Conservation (phyloP, 2,888 invertebrate species). For the Watsonalla cultraria region DNA sequence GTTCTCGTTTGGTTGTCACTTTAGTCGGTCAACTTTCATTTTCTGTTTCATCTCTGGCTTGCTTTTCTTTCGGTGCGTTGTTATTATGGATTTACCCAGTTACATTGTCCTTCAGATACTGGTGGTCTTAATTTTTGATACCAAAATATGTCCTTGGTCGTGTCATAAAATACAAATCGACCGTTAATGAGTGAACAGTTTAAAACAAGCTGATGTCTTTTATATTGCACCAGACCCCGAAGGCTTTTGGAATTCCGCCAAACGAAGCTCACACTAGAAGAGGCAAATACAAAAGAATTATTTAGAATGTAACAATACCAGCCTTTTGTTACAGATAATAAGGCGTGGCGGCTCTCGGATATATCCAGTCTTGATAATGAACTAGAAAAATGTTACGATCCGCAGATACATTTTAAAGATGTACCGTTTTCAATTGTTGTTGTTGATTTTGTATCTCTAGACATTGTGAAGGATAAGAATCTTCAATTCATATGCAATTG, state of each 20-base stretch:
- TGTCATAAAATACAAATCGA: background rate
- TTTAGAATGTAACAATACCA: constrained; percentile 29
- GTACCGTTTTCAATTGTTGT: background rate
- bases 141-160: background rate
- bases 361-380: constrained; percentile 24
- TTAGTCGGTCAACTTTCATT: too few species aligned
- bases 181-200: background rate
- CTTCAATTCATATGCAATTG: background rate
- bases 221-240: constrained; percentile 23
- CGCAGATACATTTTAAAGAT: background rate
- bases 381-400: constrained; percentile 13
- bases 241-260: constrained; percentile 34
- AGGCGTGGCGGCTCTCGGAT: constrained; percentile 16
- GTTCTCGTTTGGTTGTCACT: too few species aligned
- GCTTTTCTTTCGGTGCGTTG: too few species aligned
- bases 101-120: too few species aligned
- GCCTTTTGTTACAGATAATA: constrained; percentile 31
- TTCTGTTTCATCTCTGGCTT: too few species aligned
- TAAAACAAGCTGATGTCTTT: constrained; percentile 10
- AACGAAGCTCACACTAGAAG: constrained; percentile 15
- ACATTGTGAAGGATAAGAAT: background rate
- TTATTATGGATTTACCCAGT: too few species aligned
- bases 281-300: constrained; percentile 28
- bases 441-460: background rate
- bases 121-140: too few species aligned